Percentiles rank a stretch among this genome's conserved stretches.
Conservation (phyloP, 2,888 invertebrate species). For the Gari tellinella region DNA sequence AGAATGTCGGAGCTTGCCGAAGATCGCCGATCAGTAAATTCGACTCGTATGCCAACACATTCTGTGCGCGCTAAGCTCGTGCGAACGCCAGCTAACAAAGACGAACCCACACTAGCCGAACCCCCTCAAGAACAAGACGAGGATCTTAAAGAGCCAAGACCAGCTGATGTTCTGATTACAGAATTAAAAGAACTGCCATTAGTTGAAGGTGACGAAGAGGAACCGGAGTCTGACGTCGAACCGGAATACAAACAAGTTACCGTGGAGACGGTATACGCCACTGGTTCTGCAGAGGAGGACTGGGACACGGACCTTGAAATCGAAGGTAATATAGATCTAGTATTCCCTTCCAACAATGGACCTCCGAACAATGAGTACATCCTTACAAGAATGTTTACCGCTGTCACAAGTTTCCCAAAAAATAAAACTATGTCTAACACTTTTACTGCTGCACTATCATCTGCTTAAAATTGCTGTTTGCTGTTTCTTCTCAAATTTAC, state of each 20-base stretch:
- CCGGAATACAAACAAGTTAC: constrained; percentile 59
- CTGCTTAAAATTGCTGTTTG: no score
- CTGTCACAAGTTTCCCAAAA: no score
- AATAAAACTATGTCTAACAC: no score
- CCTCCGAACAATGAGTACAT: no score
- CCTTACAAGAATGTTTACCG: no score
- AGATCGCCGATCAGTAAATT: constrained; percentile 23
- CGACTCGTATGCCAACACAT: constrained; percentile 59
- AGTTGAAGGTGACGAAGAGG: constrained; percentile 48
- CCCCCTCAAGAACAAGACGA: constrained; percentile 26
- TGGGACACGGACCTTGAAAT: constrained; percentile 72
- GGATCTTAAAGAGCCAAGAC: constrained; percentile 20
- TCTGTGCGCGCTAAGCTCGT: constrained; percentile 59
- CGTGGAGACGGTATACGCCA: constrained; percentile 51
- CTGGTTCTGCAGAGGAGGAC: constrained; percentile 53
- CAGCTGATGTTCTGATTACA: constrained; percentile 65
- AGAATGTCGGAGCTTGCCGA: constrained; percentile 38
- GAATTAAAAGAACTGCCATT: constrained; percentile 58
- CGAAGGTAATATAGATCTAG: constrained; percentile 60
- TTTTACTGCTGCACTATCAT: no score
- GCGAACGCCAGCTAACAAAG: constrained; percentile 63
- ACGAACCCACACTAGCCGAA: constrained; percentile 21
- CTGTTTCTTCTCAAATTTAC: no score
- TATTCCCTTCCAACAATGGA: no score
- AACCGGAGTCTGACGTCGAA: constrained; percentile 53